These are phyloP conservation scores for Epizoanthus illoricatus DNA, from an alignment of 92 coral and sea anemone species.

Conservation along the genomic window DNA sequence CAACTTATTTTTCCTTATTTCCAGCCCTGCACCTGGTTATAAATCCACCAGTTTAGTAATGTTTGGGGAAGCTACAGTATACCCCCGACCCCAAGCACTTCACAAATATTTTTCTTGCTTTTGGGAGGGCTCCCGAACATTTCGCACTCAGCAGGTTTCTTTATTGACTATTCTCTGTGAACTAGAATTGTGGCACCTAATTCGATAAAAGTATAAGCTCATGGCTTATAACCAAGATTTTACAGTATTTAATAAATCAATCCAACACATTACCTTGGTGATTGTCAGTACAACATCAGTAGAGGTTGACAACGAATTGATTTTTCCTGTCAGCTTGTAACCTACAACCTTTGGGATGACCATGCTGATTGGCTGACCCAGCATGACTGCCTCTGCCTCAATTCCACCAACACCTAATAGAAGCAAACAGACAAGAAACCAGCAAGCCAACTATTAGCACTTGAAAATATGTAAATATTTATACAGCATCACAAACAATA, in stretches of 20 bases:
- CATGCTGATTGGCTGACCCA: constrained; percentile 98
- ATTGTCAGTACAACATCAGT: constrained; percentile 96
- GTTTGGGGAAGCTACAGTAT: too few species aligned
- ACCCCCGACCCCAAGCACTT: too few species aligned
- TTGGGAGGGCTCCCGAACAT: not conserved
- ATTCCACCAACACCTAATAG: constrained; percentile 98
- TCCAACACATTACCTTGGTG: constrained; percentile 64
- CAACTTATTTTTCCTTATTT: too few species aligned
- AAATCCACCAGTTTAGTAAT: too few species aligned
- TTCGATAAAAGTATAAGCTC: too few species aligned
- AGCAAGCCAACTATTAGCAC: not conserved
- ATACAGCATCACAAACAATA: too few species aligned
- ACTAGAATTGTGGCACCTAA: too few species aligned
- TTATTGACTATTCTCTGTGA: too few species aligned
- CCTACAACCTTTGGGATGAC: constrained; percentile 96
- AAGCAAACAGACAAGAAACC: not conserved
- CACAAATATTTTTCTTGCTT: too few species aligned
- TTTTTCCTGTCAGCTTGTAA: constrained; percentile 84
- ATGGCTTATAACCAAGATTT: not conserved
- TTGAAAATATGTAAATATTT: too few species aligned
- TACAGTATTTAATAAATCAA: not conserved
- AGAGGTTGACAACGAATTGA: constrained; percentile 79
- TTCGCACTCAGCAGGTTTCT: too few species aligned
- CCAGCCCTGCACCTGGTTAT: too few species aligned
- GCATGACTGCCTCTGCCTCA: constrained; percentile 99